These are phyloP conservation scores for Stegodyphus dumicola DNA, from an alignment of 1,140 invertebrate genomes.

Conservation along the genomic window DNA sequence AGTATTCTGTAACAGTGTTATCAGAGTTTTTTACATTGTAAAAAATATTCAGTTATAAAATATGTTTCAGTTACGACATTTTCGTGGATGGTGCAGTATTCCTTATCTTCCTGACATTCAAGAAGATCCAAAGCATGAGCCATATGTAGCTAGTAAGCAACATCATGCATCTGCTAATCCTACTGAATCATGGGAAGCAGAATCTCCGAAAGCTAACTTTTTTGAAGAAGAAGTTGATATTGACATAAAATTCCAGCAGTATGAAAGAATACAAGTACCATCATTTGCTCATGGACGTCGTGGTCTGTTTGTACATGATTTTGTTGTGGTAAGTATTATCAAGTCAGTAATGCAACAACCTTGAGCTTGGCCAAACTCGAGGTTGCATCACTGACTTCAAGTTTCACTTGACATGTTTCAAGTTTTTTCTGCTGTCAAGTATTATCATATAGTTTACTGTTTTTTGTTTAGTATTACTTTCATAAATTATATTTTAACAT, in stretches of 20 bases:
- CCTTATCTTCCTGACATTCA: constrained; percentile 71
- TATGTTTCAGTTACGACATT: constrained; percentile 71
- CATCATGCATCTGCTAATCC: background rate
- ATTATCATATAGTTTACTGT: too few relatives aligned
- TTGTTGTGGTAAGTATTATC: constrained; percentile 74
- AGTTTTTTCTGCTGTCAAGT: too few relatives aligned
- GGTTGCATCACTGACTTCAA: too few relatives aligned
- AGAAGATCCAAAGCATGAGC: constrained; percentile 32
- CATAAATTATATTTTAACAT: too few relatives aligned
- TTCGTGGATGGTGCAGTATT: constrained; percentile 77
- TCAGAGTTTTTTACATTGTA: background rate
- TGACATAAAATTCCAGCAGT: constrained; percentile 76
- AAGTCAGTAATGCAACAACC: too few relatives aligned
- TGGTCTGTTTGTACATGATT: constrained; percentile 90
- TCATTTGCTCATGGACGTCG: constrained; percentile 80
- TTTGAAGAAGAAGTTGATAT: constrained; percentile 84
- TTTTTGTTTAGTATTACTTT: too few relatives aligned
- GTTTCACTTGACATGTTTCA: too few relatives aligned
- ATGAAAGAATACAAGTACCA: constrained; percentile 83
- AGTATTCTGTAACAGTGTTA: background rate
- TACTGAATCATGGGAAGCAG: constrained; percentile 49
- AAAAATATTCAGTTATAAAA: background rate
- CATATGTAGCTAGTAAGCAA: constrained; percentile 12
- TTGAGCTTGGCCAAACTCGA: too few relatives aligned
- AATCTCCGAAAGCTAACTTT: constrained; percentile 65